A percentile compares a stretch with the other conserved stretches of the same genome.
Evolutionary conservation across 35 echinoderm and acorn worm species (phyloP).

Genomic region (Ptychodera flava): DNA sequence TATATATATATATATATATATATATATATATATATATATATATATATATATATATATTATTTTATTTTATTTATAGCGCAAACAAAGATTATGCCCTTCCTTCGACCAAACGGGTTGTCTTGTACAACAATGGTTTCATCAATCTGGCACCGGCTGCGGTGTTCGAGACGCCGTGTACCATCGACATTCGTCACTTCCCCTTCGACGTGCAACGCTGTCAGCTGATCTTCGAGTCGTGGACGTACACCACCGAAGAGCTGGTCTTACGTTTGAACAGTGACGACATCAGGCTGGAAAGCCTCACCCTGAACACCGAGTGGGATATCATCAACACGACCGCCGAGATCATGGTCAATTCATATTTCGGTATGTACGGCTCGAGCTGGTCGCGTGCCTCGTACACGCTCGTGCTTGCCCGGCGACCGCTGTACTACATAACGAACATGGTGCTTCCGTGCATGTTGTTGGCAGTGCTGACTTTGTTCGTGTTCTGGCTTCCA

Average conservation of each 20-base stretch:
- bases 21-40: too few relatives aligned
- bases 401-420: constrained; percentile 71
- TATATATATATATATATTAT: too few relatives aligned
- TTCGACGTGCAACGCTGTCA: constrained; percentile 86
- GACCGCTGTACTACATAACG: constrained; percentile 83
- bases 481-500: constrained; percentile 88
- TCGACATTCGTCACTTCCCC: constrained; percentile 80
- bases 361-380: not conserved
- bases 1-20: too few relatives aligned
- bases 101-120: constrained; percentile 42
- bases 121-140: constrained; percentile 71
- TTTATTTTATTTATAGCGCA: constrained; percentile 32
- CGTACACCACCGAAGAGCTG: constrained; percentile 64
- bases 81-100: constrained; percentile 51
- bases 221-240: constrained; percentile 92
- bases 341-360: constrained; percentile 44
- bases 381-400: constrained; percentile 37
- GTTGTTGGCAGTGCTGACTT: constrained; percentile 73
- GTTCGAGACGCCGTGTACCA: constrained; percentile 73
- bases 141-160: constrained; percentile 68
- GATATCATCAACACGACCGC: constrained; percentile 79
- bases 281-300: constrained; percentile 31
- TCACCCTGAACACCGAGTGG: constrained; percentile 84
- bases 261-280: constrained; percentile 46
- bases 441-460: constrained; percentile 84